Evolutionary conservation across 2,797 vertebrate species (phyloP).

Genomic region (Tragelaphus eurycerus): DNA sequence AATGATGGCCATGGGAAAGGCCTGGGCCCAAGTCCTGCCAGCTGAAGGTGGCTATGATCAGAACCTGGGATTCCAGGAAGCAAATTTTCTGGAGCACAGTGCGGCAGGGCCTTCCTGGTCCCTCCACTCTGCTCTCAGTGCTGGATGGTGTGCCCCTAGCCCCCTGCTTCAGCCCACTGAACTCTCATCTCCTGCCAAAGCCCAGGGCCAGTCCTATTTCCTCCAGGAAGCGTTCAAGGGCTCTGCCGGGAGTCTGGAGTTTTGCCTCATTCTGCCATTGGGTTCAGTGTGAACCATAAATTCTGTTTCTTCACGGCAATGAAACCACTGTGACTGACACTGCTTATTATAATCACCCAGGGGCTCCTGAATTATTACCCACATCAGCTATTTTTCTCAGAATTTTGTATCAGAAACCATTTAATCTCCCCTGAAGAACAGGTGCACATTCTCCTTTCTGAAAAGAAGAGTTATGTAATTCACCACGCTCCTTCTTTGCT

Average conservation of each 20-base stretch:
- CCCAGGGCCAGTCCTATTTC: not conserved
- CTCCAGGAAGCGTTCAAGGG: not conserved
- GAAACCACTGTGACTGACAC: not conserved
- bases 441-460: not conserved
- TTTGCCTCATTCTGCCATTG: constrained; percentile 9
- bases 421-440: not conserved
- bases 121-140: not conserved
- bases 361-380: not conserved
- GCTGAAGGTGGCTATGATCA: not conserved
- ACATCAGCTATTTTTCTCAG: not conserved
- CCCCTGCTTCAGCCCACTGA: not conserved
- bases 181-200: not conserved
- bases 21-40: not conserved
- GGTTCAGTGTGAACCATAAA: constrained; percentile 2
- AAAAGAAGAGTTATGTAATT: not conserved
- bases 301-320: not conserved
- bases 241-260: not conserved
- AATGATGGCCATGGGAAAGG: not conserved
- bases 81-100: not conserved
- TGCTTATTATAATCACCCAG: not conserved
- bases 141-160: not conserved
- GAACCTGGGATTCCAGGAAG: not conserved
- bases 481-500: constrained; percentile 33
- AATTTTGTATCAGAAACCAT: constrained; percentile 7
- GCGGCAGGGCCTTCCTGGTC: not conserved